Percentiles rank a stretch among this genome's conserved stretches.
Conservation (phyloP, 2,113 vertebrate species). For the Peromyscus maniculatus region DNA sequence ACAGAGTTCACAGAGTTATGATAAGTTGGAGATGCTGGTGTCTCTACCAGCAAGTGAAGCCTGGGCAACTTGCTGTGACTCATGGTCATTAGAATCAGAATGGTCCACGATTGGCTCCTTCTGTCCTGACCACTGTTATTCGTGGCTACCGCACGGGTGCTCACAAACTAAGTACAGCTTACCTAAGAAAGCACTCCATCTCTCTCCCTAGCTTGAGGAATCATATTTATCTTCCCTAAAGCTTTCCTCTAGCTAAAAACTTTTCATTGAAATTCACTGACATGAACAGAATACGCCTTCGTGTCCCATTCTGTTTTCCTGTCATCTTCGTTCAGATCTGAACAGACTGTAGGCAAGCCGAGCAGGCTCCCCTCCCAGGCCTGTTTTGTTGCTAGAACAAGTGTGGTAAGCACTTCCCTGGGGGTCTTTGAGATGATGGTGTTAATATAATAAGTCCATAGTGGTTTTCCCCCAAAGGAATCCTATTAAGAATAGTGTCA, state of each 20-base stretch:
- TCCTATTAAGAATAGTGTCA: neutral
- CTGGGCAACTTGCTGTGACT: neutral
- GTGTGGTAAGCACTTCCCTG: rapidly evolving
- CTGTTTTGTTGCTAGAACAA: neutral
- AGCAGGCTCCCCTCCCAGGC: neutral
- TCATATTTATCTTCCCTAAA: neutral
- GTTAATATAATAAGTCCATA: neutral
- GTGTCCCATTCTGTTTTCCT: neutral
- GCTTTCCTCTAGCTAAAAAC: neutral
- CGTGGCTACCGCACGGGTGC: neutral
- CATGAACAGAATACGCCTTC: neutral
- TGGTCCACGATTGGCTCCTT: neutral
- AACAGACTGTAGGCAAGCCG: rapidly evolving
- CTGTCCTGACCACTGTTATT: neutral
- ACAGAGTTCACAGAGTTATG: neutral
- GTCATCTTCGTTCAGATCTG: neutral
- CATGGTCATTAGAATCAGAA: neutral
- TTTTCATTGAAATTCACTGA: neutral
- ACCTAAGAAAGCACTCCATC: rapidly evolving
- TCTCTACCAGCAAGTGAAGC: neutral
- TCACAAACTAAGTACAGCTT: too few relatives aligned
- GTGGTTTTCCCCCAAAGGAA: too few relatives aligned
- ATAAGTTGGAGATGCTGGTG: neutral
- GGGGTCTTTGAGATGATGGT: neutral
- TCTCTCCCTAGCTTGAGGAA: too few relatives aligned